Evolutionary conservation across 2,113 vertebrate species (phyloP).

Genomic region (cattle (Bos taurus)): ARS-UCD2.0 NC_037346.1:35716001-35716500

Average conservation of each 20-base stretch:
- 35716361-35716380: not conserved
- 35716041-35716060: constrained; percentile 26
- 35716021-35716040: constrained; percentile 27
- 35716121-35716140: constrained; percentile 28
- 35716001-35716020: not conserved
- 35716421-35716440: not conserved
- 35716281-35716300: not conserved
- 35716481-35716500: not conserved
- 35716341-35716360: not conserved
- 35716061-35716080: not conserved
- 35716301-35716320: constrained; percentile 2
- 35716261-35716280: constrained; percentile 9
- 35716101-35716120: not conserved
- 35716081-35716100: constrained; percentile 37
- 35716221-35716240: not conserved
- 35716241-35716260: constrained; percentile 8
- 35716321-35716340: not conserved
- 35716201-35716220: constrained; percentile 18
- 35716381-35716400: not conserved
- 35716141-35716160: not conserved
- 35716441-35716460: not conserved
- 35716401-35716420: not conserved
- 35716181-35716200: not conserved
- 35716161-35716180: constrained; percentile 25
- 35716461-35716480: not conserved